A percentile compares a stretch with the other conserved stretches of the same genome.
Evolutionary conservation across 2,888 invertebrate genomes (phyloP).

Genomic region (Ligdia adustata): DNA sequence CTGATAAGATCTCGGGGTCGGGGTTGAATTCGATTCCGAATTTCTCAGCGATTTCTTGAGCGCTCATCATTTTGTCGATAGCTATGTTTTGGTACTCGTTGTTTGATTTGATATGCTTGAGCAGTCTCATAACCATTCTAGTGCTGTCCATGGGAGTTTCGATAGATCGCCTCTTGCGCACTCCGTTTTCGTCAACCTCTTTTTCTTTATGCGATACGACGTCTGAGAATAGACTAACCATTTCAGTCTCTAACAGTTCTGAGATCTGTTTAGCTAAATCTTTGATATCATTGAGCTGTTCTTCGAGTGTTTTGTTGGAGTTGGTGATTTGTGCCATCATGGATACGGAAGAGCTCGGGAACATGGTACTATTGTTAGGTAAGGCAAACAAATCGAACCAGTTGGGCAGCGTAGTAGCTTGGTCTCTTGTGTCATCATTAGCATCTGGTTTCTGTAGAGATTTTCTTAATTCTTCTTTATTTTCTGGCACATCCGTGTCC

Average conservation of each 20-base stretch:
- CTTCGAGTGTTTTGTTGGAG: slow-evolving; percentile 63
- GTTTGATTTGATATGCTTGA: slow-evolving; percentile 72
- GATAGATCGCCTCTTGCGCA: slow-evolving; percentile 60
- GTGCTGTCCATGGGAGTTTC: slow-evolving; percentile 72
- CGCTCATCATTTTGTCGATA: slow-evolving; percentile 78
- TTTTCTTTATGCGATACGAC: slow-evolving; percentile 47
- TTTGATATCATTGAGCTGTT: slow-evolving; percentile 70
- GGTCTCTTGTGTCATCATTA: slow-evolving; percentile 33
- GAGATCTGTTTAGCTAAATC: slow-evolving; percentile 64
- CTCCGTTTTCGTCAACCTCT: slow-evolving; percentile 44
- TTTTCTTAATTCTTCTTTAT: slow-evolving; percentile 43
- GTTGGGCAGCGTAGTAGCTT: slow-evolving; percentile 33
- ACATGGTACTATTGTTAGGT: slow-evolving; percentile 39
- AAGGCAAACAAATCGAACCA: slow-evolving; percentile 60
- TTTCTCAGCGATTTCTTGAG: slow-evolving; percentile 77
- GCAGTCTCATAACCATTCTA: slow-evolving; percentile 61
- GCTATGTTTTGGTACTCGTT: slow-evolving; percentile 78
- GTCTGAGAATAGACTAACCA: slow-evolving; percentile 61
- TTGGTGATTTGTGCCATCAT: slow-evolving; percentile 63
- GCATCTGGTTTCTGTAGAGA: slow-evolving; percentile 39
- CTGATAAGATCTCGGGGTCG: slow-evolving; percentile 68
- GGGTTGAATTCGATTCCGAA: slow-evolving; percentile 71
- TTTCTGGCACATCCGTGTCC: slow-evolving; percentile 35
- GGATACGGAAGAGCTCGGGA: slow-evolving; percentile 57
- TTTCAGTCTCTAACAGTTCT: slow-evolving; percentile 61